Evolutionary conservation across 2,113 vertebrate species (phyloP).

Genomic region (Micromys minutus): DNA sequence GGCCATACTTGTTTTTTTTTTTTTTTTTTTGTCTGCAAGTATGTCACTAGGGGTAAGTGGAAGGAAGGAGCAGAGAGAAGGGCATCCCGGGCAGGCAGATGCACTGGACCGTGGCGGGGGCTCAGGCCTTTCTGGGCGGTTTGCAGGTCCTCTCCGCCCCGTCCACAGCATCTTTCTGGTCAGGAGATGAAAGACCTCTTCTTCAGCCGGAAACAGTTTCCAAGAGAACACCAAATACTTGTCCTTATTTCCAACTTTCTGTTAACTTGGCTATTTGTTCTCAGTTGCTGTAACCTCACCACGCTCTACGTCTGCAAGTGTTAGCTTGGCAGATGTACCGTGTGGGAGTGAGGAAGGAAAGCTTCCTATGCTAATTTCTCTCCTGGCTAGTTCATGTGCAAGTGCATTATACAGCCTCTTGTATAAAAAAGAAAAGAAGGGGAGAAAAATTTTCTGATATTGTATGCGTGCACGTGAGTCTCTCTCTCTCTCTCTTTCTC

Average conservation of each 20-base stretch:
- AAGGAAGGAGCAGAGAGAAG: neutral
- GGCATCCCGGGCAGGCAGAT: neutral
- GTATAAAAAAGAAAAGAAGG: neutral
- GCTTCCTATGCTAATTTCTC: slow-evolving; percentile 69
- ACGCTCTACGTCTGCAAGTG: neutral
- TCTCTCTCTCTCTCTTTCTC: too few relatives aligned
- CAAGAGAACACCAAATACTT: slow-evolving; percentile 18
- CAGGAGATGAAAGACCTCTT: neutral
- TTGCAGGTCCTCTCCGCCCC: too few relatives aligned
- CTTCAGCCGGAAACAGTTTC: neutral
- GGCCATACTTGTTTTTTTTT: neutral
- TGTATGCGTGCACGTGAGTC: neutral
- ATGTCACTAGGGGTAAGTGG: neutral
- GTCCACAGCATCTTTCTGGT: neutral
- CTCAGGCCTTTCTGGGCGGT: neutral
- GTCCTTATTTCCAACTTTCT: slow-evolving; percentile 41
- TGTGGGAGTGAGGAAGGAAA: slow-evolving; percentile 66
- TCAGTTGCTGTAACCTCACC: neutral
- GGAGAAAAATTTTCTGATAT: neutral
- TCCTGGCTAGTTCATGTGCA: slow-evolving; percentile 57
- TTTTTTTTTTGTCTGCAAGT: neutral
- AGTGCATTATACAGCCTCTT: slow-evolving; percentile 38
- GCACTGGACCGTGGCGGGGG: fast-evolving
- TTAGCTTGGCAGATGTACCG: slow-evolving; percentile 59
- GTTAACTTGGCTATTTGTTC: slow-evolving; percentile 68